Base-by-base conservation (phyloP, 2,888 invertebrate genomes). In the Drosophila nr. medialis region DNA sequence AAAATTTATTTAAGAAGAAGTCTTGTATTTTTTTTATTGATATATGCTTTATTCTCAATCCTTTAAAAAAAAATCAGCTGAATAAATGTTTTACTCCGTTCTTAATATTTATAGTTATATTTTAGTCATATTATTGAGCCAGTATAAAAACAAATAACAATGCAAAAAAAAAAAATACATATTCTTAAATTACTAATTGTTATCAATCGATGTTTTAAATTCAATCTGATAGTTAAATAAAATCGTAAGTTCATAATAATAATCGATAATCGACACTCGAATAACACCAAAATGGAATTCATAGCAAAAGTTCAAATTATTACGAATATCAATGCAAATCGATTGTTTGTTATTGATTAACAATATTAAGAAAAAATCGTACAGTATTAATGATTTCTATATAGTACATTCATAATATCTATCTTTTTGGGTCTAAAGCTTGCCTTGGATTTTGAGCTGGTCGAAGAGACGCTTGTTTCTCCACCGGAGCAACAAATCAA, bases 71-170 rank as follows among this genome's bases (percentile, higher is more conserved):
- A 66, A n/a, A 11, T 29, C 3, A 32, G n/a, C 21, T 32, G 29
- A 53, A 53, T 32, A 21, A 21, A 45, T 45, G 24, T 53, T 32
- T 34, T 27, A 21, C 15, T 13, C n/a, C 36, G 27, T 15, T 11
- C 8, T 58, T 60, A 56, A 72, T 73, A 60, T 55, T 45, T 61
- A 69, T 87, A 74, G 59, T 58, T 56, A 63, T 82, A 79, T 72
- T 73, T 71, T 70, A 71, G 69, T 83, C 68, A 66, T 77, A 74
- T 78, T 83, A 73, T 83, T 80, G 88, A 84, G 84, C 81, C 76
- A 78, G 73, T 80, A 81, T 86, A 89, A 86, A 89, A 89, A 89
- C 87, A 84, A 89, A 89, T 84, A 84, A 84, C 84, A 84, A 89
- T 84, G 67, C 48, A 71, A 71, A 75, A 77, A 80, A 86, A 86